A percentile compares a stretch with the other conserved stretches of the same genome.
These are phyloP conservation scores for Gambusia yucatana DNA, from an alignment of 2,797 vertebrate species.

Conservation along the genomic window DNA sequence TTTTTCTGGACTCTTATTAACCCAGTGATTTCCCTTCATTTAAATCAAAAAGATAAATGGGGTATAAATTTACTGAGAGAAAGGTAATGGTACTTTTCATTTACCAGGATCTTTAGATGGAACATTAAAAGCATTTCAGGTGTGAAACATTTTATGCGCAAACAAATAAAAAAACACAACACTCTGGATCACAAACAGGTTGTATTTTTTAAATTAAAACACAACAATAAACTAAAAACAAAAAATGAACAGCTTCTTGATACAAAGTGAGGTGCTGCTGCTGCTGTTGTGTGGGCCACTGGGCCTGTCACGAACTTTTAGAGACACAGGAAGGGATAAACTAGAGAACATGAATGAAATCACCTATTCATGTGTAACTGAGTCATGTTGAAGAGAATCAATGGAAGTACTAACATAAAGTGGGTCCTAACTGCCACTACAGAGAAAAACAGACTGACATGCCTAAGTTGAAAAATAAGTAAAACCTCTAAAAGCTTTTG, in stretches of 20 bases:
- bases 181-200: neutral
- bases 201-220: neutral
- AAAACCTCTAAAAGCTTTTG: neutral
- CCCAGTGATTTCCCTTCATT: neutral
- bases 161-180: neutral
- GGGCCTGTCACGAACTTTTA: neutral
- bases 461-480: neutral
- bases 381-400: neutral
- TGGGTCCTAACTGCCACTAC: neutral
- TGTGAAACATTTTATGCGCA: neutral
- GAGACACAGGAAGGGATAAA: no score
- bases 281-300: neutral
- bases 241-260: neutral
- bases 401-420: neutral
- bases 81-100: neutral
- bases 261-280: neutral
- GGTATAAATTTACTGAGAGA: neutral
- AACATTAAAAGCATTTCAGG: neutral
- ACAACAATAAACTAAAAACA: neutral
- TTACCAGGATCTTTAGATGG: neutral
- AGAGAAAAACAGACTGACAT: no score
- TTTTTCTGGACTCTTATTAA: neutral
- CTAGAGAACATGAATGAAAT: neutral
- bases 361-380: neutral
- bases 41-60: neutral